These are phyloP conservation scores for Rugalucina vietnamica DNA, from an alignment of 2,888 invertebrate genomes.

Conservation along the genomic window DNA sequence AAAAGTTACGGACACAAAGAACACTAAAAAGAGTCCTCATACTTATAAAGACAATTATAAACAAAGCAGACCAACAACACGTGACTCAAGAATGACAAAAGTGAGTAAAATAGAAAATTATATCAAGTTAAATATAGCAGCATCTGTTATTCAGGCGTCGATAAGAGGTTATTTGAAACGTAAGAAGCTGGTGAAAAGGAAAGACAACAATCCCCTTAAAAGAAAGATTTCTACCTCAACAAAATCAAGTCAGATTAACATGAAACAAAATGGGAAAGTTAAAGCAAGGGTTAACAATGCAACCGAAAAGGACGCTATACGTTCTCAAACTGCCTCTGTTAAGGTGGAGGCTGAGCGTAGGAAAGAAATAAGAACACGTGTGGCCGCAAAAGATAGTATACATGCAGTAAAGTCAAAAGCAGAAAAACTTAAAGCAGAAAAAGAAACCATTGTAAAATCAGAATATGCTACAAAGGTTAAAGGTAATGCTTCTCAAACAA, in stretches of 20 bases:
- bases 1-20: not conserved
- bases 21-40: too few species aligned
- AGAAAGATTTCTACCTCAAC: not conserved
- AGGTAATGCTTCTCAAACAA: too few species aligned
- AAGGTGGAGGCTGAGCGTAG: constrained; percentile 57
- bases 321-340: constrained; percentile 47
- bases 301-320: not conserved
- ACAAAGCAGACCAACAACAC: constrained; percentile 38
- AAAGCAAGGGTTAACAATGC: not conserved
- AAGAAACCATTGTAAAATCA: not conserved
- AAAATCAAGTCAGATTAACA: not conserved
- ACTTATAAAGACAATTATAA: too few species aligned
- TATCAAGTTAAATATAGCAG: constrained; percentile 45
- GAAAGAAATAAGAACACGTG: constrained; percentile 28
- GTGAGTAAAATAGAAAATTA: constrained; percentile 46
- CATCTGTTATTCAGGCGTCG: constrained; percentile 45
- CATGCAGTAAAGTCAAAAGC: constrained; percentile 33
- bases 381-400: constrained; percentile 1
- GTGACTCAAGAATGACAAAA: not conserved
- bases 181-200: not conserved
- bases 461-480: too few species aligned
- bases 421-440: constrained; percentile 19
- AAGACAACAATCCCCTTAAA: not conserved
- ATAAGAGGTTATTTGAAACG: constrained; percentile 40
- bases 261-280: not conserved